Percentiles rank a stretch among this genome's conserved stretches.
Conservation (phyloP, 2,888 invertebrate species). For the Neoitamus cyanurus region DNA sequence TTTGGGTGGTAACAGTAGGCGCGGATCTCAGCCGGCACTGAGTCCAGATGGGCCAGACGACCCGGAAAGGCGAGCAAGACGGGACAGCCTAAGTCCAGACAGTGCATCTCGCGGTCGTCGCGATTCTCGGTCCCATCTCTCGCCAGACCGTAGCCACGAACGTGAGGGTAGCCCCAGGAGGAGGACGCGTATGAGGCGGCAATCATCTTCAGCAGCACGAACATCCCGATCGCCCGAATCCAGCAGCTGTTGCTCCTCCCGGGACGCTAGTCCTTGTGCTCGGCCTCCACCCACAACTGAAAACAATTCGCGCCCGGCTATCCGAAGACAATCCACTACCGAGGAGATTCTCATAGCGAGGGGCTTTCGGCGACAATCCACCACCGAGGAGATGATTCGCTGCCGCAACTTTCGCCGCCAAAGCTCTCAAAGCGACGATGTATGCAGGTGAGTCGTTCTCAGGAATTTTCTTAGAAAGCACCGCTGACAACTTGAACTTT, state of each 20-base stretch:
- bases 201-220: constrained; percentile 81
- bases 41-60: constrained; percentile 84
- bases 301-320: constrained; percentile 76
- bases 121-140: constrained; percentile 81
- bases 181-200: constrained; percentile 77
- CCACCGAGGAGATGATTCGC: constrained; percentile 92
- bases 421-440: constrained; percentile 89
- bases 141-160: constrained; percentile 83
- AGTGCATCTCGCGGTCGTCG: constrained; percentile 81
- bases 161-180: constrained; percentile 83
- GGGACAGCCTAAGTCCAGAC: constrained; percentile 91
- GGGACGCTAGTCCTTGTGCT: constrained; percentile 87
- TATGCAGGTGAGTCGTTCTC: constrained; percentile 68
- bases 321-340: constrained; percentile 88
- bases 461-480: not conserved
- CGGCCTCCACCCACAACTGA: constrained; percentile 68
- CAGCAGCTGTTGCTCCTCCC: constrained; percentile 79
- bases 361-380: constrained; percentile 89
- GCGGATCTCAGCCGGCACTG: constrained; percentile 84
- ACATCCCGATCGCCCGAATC: constrained; percentile 75
- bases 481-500: not conserved
- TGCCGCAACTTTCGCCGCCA: constrained; percentile 91
- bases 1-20: constrained; percentile 73
- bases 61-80: constrained; percentile 76
- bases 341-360: constrained; percentile 91